A percentile compares a stretch with the other conserved stretches of the same genome.
These are phyloP conservation scores for Caenorhabditis inopinata DNA, from an alignment of 1,140 invertebrate genomes.

Conservation along the genomic window DNA sequence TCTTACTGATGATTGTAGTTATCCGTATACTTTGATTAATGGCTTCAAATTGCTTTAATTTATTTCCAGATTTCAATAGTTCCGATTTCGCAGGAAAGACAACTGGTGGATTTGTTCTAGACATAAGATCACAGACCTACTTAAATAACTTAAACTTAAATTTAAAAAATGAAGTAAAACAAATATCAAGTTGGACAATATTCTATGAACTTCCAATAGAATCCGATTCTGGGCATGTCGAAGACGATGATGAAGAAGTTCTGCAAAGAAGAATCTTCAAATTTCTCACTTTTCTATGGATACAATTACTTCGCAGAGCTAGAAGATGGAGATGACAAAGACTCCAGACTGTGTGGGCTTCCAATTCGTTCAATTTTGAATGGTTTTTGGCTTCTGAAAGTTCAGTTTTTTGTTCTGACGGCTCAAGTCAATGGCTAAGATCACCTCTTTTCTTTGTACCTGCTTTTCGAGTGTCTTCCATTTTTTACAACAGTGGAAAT, in stretches of 20 bases:
- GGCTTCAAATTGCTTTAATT: too few species aligned
- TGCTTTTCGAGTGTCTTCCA: not conserved
- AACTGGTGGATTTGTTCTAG: not conserved
- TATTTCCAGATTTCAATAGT: too few species aligned
- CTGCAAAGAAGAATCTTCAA: not conserved
- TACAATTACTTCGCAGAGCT: not conserved
- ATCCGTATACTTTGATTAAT: too few species aligned
- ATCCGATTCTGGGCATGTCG: not conserved
- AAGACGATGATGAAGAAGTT: slow-evolving; percentile 13
- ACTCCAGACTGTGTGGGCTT: not conserved
- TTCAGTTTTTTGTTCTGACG: too few species aligned
- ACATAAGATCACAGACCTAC: not conserved
- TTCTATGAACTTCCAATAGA: not conserved
- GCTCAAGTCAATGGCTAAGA: too few species aligned
- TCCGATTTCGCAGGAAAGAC: too few species aligned
- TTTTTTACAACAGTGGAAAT: not conserved
- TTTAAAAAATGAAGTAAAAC: not conserved
- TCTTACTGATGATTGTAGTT: too few species aligned
- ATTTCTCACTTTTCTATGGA: not conserved
- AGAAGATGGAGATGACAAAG: not conserved
- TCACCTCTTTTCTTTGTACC: not conserved
- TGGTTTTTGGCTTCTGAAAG: not conserved
- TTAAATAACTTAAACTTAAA: too few species aligned
- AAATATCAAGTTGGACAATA: not conserved
- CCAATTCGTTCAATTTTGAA: not conserved